Evolutionary conservation across 2,113 vertebrate species (phyloP), one percentile per base, ranked within the genome.

Genomic region (Lophochroa leadbeateri): DNA sequence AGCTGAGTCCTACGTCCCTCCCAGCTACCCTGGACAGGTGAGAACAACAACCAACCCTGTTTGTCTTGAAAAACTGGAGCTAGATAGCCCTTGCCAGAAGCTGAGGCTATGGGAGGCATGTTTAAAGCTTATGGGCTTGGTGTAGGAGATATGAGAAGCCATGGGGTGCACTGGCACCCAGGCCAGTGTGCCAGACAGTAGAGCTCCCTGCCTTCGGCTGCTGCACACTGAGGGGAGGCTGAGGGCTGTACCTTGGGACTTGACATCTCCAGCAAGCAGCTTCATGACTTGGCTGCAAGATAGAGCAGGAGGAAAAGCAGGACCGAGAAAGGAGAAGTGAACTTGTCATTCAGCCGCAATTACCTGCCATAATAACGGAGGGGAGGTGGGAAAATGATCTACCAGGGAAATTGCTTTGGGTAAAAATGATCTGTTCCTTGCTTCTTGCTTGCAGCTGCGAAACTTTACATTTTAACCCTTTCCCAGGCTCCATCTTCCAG

Each of bases 351-450:
- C 85, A 95, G 65, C 39, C 0, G 5, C 92, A 86, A 86, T 94
- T 96, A 92, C 88, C 84, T 83, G 82, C 50, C 3, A 4, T 96
- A 96, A 93, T 92, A 88, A 88, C 7, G 0, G 76, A 81, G 69
- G 72, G 90, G 65, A 96, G 90, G 82, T 82, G 55, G 93, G 90
- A 93, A 93, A 96, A 95, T 8, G 16, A 94, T 86, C 82, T 96
- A 78, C 84, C 44, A n/a, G 85, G 82, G 82, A 96, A 96, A 96
- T 88, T 96, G 82, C 82, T 94, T 93, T 88, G 92, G 60, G 79
- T 96, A 88, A 71, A 95, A 90, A 96, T 47, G 28, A 96, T 93
- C 75, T 43, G 28, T 92, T 96, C 86, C 72, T 68, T 68, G 80
- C 43, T 88, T 44, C 25, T 74, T 33, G 6, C 33, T 83, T 78